phyloP scores from a whole-genome alignment of 2,888 invertebrate genomes.

The Hirtodrosophila confusa region DNA sequence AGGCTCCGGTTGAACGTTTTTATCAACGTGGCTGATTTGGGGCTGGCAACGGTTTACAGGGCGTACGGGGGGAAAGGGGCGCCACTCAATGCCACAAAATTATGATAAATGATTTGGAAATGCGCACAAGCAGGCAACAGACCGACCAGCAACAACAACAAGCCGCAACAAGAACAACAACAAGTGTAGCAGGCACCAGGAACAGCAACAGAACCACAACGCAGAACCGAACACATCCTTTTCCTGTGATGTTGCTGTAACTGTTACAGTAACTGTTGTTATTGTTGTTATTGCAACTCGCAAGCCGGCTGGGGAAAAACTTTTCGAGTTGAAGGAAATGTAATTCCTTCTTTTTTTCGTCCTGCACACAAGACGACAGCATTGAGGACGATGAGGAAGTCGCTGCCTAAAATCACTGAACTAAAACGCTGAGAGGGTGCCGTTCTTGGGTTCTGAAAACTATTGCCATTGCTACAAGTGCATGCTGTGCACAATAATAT shows the following conservation, averaged over 20 bases:
- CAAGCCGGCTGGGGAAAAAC: conserved; percentile 61
- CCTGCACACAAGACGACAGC: conserved; percentile 42
- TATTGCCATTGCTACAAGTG: conserved; percentile 68
- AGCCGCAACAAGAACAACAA: conserved; percentile 34
- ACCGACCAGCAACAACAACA: conserved; percentile 46
- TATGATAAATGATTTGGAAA: conserved; percentile 78
- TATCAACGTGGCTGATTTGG: conserved; percentile 59
- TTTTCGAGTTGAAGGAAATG: conserved; percentile 79
- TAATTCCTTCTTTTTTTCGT: conserved; percentile 53
- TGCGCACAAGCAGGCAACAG: conserved; percentile 74
- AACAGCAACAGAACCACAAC: conserved; percentile 63
- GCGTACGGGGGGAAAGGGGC: conserved; percentile 17
- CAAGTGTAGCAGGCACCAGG: conserved; percentile 7
- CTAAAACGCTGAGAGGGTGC: conserved; percentile 67
- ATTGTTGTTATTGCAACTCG: conserved; percentile 31
- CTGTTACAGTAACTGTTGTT: conserved; percentile 30
- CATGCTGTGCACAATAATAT: conserved; percentile 58
- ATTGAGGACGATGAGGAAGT: conserved; percentile 57
- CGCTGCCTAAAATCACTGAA: conserved; percentile 77
- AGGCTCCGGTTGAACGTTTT: conserved; percentile 75
- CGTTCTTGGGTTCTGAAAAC: conserved; percentile 33
- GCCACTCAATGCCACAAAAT: conserved; percentile 75
- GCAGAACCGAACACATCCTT: conserved; percentile 79
- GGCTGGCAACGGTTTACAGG: conserved; percentile 17
- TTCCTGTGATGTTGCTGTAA: conserved; percentile 56